Base-by-base conservation (phyloP, 1,140 invertebrate species). In the Popillia japonica region DNA sequence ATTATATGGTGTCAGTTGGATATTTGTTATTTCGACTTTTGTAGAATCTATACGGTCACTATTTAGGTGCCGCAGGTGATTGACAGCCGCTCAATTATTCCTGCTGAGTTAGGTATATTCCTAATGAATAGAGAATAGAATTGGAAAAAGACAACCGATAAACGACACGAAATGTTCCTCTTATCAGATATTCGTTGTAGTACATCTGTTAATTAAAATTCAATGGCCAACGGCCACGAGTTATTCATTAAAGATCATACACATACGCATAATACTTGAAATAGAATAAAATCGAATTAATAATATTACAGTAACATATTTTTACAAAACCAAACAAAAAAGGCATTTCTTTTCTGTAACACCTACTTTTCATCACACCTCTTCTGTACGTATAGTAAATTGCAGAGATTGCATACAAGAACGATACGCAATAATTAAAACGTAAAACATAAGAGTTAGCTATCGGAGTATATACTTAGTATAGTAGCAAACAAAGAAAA, bases 1-100 rank as follows among this genome's bases (percentile, higher is more conserved):
- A 78, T 78, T 78, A 78, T 64, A 78, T 23, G 68, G 68, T 73
- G 41, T 40, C 68, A 20, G 22, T 72, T 61, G 55, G 44, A 73
- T 73, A 78, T 78, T 78, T 78, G 77, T 78, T 78, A 78, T 78
- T 78, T 78, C 77, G 72, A 78, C 68, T 78, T 78, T 78, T 78
- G 59, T 78, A 41, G 72, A 78, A 78, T 68, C 72, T 42, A 78
- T 55, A 78, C 68, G 34, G 23, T 20, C 68, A 59, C 64, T 74
- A 72, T 22, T 40, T 68, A 74, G 72, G 64, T 44, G 42, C 72
- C 68, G 22, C 61, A 78, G 77, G 77, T 78, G 77, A 78, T 41
- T 78, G 77, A 78, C 77, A 17, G 72, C 41, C 72, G 27, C 72
- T 74, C 72, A 74, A 74, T 74, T 74, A 74, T 74, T 74, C 72